Percentiles rank a stretch among this genome's conserved stretches.
Evolutionary conservation across 2,888 invertebrate genomes (phyloP).

Genomic region (Odiellus spinosus): DNA sequence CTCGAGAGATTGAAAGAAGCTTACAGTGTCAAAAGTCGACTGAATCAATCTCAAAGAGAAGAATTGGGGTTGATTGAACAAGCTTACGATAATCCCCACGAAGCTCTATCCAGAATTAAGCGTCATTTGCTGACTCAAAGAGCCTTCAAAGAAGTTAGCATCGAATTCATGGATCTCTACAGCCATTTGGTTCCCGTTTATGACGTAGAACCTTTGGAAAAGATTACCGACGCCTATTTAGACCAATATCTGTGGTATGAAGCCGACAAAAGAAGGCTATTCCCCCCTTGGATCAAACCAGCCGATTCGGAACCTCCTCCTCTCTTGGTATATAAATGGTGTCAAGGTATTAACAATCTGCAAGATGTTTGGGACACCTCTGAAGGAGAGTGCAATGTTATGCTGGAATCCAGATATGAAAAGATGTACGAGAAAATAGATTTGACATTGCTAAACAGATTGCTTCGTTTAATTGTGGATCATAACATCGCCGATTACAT

Average conservation of each 20-base stretch:
- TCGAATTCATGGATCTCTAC: constrained; percentile 99
- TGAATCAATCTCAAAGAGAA: constrained; percentile 97
- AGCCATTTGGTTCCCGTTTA: constrained; percentile 97
- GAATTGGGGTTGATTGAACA: constrained; percentile 97
- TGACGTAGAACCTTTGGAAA: constrained; percentile 97
- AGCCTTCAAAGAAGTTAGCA: constrained; percentile 97
- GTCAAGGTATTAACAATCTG: constrained; percentile 93
- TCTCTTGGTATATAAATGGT: constrained; percentile 81
- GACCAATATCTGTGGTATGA: constrained; percentile 99
- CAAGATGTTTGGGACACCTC: constrained; percentile 98
- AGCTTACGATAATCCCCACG: constrained; percentile 99
- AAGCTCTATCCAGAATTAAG: constrained; percentile 95
- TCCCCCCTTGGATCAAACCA: constrained; percentile 99
- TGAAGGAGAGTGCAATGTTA: constrained; percentile 96
- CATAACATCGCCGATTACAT: constrained; percentile 99
- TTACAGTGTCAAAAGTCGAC: constrained; percentile 86
- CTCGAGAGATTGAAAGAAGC: constrained; percentile 93
- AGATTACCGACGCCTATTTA: constrained; percentile 97
- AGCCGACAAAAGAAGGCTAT: constrained; percentile 87
- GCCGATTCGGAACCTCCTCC: constrained; percentile 91
- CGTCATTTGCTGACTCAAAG: constrained; percentile 96
- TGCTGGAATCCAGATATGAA: constrained; percentile 91
- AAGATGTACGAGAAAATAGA: constrained; percentile 99
- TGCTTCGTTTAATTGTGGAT: constrained; percentile 91
- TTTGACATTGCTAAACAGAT: constrained; percentile 85